A percentile compares a stretch with the other conserved stretches of the same genome.
phyloP scores from a whole-genome alignment of 37 sponge, comb jelly and placozoan species.

The Mnemiopsis leidyi region DNA sequence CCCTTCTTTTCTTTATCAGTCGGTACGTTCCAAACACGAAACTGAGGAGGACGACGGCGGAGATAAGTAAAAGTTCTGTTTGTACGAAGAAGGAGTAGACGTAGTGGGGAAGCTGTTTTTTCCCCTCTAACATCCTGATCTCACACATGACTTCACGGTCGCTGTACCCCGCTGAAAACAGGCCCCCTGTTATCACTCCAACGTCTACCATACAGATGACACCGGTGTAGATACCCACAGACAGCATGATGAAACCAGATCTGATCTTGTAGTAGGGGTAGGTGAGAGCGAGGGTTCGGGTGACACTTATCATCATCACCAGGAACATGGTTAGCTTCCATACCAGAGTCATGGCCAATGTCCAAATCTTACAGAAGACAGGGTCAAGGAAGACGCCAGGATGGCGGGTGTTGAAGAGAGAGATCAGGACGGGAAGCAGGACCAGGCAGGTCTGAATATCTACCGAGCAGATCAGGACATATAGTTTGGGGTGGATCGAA shows the following conservation, averaged over 20 bases:
- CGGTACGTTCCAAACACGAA: background rate
- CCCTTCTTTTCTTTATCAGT: background rate
- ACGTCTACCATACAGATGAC: background rate
- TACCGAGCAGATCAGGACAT: background rate
- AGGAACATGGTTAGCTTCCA: background rate
- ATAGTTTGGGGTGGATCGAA: background rate
- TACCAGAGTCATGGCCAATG: background rate
- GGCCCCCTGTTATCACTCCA: background rate
- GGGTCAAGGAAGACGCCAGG: background rate
- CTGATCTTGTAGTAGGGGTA: background rate
- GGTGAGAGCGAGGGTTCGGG: background rate
- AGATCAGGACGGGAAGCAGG: background rate
- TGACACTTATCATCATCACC: background rate
- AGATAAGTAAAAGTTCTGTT: background rate
- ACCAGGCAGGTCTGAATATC: background rate
- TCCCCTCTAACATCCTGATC: background rate
- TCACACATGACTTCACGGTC: background rate
- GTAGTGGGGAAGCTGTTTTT: background rate
- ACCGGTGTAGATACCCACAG: background rate
- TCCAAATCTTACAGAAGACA: background rate
- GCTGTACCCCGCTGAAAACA: background rate
- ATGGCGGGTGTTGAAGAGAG: background rate
- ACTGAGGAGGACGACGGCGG: background rate
- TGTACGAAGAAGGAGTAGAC: background rate
- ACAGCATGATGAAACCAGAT: background rate